Percentiles rank a stretch among this genome's conserved stretches.
Evolutionary conservation across 2,797 vertebrate species (phyloP).

Genomic region (Antrozous pallidus): DNA sequence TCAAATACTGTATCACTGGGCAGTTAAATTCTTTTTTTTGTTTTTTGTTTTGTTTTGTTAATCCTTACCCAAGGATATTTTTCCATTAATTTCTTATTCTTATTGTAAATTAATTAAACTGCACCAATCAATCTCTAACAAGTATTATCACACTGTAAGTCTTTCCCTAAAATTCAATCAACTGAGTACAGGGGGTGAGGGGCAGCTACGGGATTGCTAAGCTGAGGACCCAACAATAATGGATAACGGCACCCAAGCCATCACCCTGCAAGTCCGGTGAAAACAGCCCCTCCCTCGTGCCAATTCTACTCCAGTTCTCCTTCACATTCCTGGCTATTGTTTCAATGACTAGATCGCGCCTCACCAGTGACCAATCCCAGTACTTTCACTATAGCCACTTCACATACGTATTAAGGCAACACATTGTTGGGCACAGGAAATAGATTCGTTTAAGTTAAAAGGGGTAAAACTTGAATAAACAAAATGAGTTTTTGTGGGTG

Average conservation of each 20-base stretch:
- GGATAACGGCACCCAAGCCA: neutral
- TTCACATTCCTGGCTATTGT: neutral
- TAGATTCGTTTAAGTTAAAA: slow-evolving; percentile 27
- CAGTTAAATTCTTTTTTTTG: neutral
- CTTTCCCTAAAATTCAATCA: slow-evolving; percentile 9
- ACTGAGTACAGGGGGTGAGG: neutral
- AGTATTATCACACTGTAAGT: neutral
- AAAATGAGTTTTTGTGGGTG: slow-evolving; percentile 38
- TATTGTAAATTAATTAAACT: slow-evolving; percentile 36
- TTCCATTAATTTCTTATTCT: neutral
- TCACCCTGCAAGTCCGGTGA: neutral
- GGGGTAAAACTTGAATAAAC: neutral
- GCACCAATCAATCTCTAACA: neutral
- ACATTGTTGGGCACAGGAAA: neutral
- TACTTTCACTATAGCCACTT: neutral
- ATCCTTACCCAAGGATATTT: too few relatives aligned
- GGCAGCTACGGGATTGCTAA: neutral
- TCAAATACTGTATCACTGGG: neutral
- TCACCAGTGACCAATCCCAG: neutral
- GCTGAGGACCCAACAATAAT: neutral
- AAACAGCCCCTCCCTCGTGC: neutral
- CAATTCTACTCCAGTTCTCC: neutral
- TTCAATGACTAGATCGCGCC: neutral
- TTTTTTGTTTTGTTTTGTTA: too few relatives aligned
- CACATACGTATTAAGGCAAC: neutral